Conservation (phyloP, 2,888 invertebrate genomes). For the Urechis unicinctus region DNA sequence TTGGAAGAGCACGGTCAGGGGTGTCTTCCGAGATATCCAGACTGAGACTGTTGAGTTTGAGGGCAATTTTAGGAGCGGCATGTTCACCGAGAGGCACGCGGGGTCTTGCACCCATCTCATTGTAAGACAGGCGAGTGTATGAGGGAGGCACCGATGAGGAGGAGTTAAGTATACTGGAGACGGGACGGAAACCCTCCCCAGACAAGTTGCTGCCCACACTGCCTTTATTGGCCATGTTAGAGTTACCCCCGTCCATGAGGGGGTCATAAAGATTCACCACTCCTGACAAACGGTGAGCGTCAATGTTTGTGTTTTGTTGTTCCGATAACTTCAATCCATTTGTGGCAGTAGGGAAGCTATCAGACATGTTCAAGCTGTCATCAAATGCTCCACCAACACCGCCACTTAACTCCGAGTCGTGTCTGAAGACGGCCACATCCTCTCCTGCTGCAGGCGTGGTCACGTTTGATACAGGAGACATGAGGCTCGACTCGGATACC, state of each 20-base stretch:
- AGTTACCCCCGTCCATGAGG: slow-evolving; percentile 15
- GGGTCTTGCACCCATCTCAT: slow-evolving; percentile 1
- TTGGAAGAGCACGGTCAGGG: too few relatives aligned
- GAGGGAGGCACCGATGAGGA: not conserved
- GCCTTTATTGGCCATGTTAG: too few relatives aligned
- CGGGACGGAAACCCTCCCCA: not conserved
- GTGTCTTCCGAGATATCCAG: not conserved
- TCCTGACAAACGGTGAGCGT: slow-evolving; percentile 35
- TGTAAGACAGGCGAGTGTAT: not conserved
- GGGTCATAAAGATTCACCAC: slow-evolving; percentile 37
- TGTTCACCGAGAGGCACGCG: not conserved
- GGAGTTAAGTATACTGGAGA: not conserved
- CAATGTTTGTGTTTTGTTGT: slow-evolving; percentile 38
- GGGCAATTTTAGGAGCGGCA: not conserved
- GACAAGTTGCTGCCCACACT: too few relatives aligned
- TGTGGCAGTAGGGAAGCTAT: not conserved
- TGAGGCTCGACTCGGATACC: not conserved
- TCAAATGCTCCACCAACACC: not conserved
- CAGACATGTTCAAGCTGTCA: not conserved
- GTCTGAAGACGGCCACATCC: not conserved
- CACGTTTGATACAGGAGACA: too few relatives aligned
- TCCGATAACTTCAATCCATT: slow-evolving; percentile 30
- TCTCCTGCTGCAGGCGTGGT: too few relatives aligned
- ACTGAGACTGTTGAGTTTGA: not conserved
- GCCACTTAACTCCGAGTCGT: too few relatives aligned